Conservation (phyloP, 2,113 vertebrate species). For the Leuciscus idus region DNA sequence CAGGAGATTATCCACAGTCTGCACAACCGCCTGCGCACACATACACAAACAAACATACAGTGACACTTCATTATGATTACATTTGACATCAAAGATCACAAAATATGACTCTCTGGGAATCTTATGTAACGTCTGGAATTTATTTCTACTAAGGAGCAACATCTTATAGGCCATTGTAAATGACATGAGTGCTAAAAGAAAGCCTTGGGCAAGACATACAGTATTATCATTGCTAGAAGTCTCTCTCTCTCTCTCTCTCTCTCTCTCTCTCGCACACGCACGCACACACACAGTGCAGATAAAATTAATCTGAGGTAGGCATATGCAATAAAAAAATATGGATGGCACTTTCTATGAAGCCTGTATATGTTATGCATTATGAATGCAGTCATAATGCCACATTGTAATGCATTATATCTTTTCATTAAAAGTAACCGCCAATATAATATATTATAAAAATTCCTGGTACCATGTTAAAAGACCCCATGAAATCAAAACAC, state of each 20-base stretch:
- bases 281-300: background rate
- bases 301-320: slow-evolving; percentile 4
- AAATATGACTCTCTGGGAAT: background rate
- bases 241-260: background rate
- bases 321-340: slow-evolving; percentile 29
- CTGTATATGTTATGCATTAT: slow-evolving; percentile 22
- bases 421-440: slow-evolving; percentile 20
- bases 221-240: background rate
- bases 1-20: slow-evolving; percentile 90
- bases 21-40: slow-evolving; percentile 84
- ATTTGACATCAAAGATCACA: background rate
- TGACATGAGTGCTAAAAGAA: slow-evolving; percentile 1
- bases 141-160: slow-evolving; percentile 7
- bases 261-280: background rate
- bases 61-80: slow-evolving; percentile 38
- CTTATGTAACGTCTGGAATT: background rate
- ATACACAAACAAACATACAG: slow-evolving; percentile 32
- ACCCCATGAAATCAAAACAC: background rate
- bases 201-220: slow-evolving; percentile 12
- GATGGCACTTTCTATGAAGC: slow-evolving; percentile 36
- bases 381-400: background rate
- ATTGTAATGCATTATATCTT: background rate
- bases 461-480: background rate
- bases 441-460: background rate
- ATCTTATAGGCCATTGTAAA: slow-evolving; percentile 12